phyloP scores from a whole-genome alignment of 1,140 invertebrate species.

The Sarcophaga peregrina region DNA sequence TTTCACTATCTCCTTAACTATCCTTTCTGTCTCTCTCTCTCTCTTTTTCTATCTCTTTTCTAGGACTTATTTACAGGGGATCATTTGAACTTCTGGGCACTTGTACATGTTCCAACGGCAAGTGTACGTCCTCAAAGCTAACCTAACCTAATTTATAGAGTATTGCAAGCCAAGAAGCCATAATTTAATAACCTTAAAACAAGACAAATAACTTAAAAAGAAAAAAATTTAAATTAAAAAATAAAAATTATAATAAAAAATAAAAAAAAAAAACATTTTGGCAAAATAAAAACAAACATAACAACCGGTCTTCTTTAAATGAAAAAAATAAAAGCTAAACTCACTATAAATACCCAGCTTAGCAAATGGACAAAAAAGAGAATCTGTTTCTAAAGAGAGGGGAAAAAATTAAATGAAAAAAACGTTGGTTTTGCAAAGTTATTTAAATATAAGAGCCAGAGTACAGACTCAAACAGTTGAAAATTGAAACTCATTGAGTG shows the following conservation, averaged over 20 bases:
- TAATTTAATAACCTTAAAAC: background rate
- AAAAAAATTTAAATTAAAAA: too few relatives aligned
- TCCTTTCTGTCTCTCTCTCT: too few relatives aligned
- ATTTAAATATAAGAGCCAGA: constrained; percentile 45
- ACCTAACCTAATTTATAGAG: background rate
- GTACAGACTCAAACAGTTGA: constrained; percentile 30
- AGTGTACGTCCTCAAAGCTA: too few relatives aligned
- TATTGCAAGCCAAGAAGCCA: background rate
- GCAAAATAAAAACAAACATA: constrained; percentile 14
- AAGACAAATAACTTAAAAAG: too few relatives aligned
- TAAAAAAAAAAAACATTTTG: background rate
- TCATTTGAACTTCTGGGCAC: too few relatives aligned
- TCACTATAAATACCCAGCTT: constrained; percentile 28
- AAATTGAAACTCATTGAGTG: constrained; percentile 41
- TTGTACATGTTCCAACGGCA: too few relatives aligned
- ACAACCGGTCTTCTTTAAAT: constrained; percentile 1
- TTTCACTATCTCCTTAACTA: too few relatives aligned
- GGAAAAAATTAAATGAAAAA: background rate
- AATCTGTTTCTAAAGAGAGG: too few relatives aligned
- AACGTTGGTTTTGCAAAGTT: background rate
- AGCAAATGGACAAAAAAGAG: background rate
- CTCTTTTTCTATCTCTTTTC: too few relatives aligned
- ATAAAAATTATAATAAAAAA: background rate
- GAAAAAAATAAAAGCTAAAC: constrained; percentile 32
- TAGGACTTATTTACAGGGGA: too few relatives aligned